phyloP scores from a whole-genome alignment of 2,113 vertebrate species.

The Notarius lentiginosus region DNA sequence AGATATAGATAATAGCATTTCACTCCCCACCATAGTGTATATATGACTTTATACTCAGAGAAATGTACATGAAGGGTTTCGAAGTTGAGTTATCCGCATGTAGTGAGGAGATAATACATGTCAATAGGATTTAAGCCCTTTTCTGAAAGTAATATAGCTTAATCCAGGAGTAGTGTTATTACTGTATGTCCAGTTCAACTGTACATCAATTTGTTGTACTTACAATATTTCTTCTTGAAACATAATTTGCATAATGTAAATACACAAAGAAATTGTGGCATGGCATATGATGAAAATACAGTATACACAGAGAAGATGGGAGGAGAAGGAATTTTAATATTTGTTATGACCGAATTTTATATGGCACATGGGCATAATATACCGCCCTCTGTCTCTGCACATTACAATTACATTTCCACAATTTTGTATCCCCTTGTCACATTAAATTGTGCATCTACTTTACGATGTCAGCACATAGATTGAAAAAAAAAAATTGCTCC shows the following conservation, averaged over 20 bases:
- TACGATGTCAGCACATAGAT: background rate
- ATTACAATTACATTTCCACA: background rate
- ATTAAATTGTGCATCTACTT: background rate
- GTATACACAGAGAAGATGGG: background rate
- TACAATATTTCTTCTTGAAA: background rate
- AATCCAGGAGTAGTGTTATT: too few species aligned
- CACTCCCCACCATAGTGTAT: background rate
- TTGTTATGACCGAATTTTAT: background rate
- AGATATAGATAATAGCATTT: too few species aligned
- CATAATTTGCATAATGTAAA: background rate
- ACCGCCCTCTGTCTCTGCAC: background rate
- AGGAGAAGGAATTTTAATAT: background rate
- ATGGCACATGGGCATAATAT: background rate
- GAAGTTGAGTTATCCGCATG: background rate
- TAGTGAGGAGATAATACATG: background rate
- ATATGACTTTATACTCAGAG: background rate
- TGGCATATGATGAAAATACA: background rate
- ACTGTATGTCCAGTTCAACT: background rate
- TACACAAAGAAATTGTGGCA: background rate
- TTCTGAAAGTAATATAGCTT: too few species aligned
- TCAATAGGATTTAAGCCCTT: too few species aligned
- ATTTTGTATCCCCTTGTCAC: background rate
- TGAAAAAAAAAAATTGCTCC: background rate
- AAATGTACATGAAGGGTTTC: background rate
- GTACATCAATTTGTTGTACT: background rate